phyloP scores from a whole-genome alignment of 2,113 vertebrate genomes.

The Cercopithecus mona region DNA sequence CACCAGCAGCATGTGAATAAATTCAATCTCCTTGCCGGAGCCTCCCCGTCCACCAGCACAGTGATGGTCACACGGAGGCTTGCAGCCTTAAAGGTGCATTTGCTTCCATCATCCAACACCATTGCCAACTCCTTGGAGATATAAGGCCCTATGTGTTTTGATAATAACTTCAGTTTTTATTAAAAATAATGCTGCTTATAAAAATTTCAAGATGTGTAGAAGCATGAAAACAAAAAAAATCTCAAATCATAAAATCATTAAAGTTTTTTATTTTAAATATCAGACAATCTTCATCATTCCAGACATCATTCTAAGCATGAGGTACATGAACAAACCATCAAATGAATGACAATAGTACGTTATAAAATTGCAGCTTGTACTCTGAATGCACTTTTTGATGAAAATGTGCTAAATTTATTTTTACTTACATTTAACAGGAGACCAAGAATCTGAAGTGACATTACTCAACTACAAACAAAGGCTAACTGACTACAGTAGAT shows the following conservation, averaged over 20 bases:
- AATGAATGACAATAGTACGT: not conserved
- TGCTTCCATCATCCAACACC: accelerated
- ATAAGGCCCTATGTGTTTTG: not conserved
- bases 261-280: not conserved
- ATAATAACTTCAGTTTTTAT: not conserved
- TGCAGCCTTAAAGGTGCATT: too few relatives aligned
- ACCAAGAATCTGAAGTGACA: not conserved
- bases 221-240: not conserved
- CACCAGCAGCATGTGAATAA: not conserved
- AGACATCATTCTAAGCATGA: not conserved
- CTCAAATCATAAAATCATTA: not conserved
- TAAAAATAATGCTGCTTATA: not conserved
- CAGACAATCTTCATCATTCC: not conserved
- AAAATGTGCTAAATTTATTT: not conserved
- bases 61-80: too few relatives aligned
- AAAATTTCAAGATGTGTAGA: not conserved
- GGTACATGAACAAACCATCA: not conserved
- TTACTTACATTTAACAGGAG: not conserved
- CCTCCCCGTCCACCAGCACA: accelerated
- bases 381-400: not conserved
- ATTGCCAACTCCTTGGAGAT: not conserved
- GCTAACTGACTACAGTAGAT: not conserved
- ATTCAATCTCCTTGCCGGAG: not conserved
- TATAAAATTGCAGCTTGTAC: not conserved
- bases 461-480: not conserved